Evolutionary conservation across 2,888 invertebrate species (phyloP).

Genomic region (Choreutis nemorana): DNA sequence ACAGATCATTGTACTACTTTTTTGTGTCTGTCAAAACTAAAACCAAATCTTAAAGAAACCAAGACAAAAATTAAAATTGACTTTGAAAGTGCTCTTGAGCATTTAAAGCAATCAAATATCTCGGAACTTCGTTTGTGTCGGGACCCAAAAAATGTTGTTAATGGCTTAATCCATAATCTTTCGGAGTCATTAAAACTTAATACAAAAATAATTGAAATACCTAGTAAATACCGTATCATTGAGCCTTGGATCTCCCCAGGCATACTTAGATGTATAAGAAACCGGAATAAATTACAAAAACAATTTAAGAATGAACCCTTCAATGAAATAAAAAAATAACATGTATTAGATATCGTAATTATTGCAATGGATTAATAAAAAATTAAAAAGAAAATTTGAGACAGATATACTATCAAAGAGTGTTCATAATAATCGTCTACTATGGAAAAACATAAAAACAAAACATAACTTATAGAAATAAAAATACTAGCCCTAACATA

Average conservation of each 20-base stretch:
- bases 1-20: conserved; percentile 7
- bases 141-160: neutral
- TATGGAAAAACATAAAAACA: too few relatives aligned
- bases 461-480: too few relatives aligned
- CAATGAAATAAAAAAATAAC: conserved; percentile 4
- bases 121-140: too few relatives aligned
- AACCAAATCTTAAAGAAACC: neutral
- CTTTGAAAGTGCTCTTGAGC: too few relatives aligned
- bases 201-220: too few relatives aligned
- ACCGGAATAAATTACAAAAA: conserved; percentile 5
- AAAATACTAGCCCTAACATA: too few relatives aligned
- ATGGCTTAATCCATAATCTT: neutral
- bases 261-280: conserved; percentile 3
- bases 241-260: conserved; percentile 8
- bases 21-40: neutral
- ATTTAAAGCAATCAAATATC: too few relatives aligned
- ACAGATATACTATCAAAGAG: conserved; percentile 1
- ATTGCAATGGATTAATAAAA: conserved; percentile 5
- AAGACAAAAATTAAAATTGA: neutral
- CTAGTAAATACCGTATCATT: conserved; percentile 2
- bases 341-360: conserved; percentile 4
- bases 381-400: conserved; percentile 5
- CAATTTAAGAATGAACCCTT: conserved; percentile 1
- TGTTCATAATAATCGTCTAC: neutral
- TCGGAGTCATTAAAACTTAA: neutral